Evolutionary conservation across 2,797 vertebrate genomes (phyloP).

Genomic region (Acomys russatus): DNA sequence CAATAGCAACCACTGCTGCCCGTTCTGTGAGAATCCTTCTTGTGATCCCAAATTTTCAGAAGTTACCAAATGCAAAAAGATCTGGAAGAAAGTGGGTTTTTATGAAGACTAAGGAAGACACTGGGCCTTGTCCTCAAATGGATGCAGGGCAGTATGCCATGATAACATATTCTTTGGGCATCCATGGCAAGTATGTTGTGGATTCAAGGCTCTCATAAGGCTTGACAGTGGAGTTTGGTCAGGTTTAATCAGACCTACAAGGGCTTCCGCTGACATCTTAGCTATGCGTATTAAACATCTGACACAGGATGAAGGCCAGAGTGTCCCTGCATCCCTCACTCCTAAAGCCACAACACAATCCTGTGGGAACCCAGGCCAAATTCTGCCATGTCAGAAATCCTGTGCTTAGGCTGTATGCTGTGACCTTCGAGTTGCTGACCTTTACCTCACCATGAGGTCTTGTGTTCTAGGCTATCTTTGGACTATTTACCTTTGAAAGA

Average conservation of each 20-base stretch:
- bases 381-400: too few relatives aligned
- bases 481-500: too few relatives aligned
- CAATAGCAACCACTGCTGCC: not conserved
- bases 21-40: not conserved
- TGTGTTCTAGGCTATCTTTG: too few relatives aligned
- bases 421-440: too few relatives aligned
- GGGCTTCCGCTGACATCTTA: not conserved
- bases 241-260: not conserved
- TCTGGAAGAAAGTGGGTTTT: not conserved
- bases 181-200: not conserved
- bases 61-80: not conserved
- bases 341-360: not conserved
- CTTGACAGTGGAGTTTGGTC: not conserved
- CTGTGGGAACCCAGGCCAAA: too few relatives aligned
- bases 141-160: not conserved
- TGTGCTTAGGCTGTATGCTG: too few relatives aligned
- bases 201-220: not conserved
- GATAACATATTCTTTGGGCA: rapidly evolving
- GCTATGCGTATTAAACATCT: not conserved
- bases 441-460: too few relatives aligned
- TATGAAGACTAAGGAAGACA: not conserved
- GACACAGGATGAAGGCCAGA: not conserved
- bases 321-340: not conserved
- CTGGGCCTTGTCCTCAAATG: not conserved
- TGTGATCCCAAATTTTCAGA: not conserved